These are phyloP conservation scores for Sprattus sprattus DNA, from an alignment of 2,113 vertebrate genomes.

Conservation along the genomic window DNA sequence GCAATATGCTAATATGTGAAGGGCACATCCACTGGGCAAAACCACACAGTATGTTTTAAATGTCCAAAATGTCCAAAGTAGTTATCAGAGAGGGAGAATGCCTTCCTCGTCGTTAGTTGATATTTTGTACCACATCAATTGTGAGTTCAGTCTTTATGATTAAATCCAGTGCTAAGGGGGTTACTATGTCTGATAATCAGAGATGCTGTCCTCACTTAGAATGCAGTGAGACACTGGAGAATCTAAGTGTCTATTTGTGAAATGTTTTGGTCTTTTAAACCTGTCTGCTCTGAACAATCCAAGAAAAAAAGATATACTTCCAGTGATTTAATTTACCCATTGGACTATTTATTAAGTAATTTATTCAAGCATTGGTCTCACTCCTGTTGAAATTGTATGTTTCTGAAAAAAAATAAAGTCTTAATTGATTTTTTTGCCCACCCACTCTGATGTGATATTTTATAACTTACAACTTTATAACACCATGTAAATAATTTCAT, in stretches of 20 bases:
- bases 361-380: slow-evolving; percentile 59
- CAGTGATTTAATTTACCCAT: slow-evolving; percentile 47
- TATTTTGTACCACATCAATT: neutral
- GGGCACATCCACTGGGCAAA: slow-evolving; percentile 45
- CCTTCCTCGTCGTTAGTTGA: neutral
- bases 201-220: slow-evolving; percentile 24
- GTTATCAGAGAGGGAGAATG: slow-evolving; percentile 12
- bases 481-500: neutral
- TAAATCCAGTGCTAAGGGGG: neutral
- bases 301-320: slow-evolving; percentile 10
- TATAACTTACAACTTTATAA: neutral
- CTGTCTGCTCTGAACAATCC: neutral
- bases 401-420: slow-evolving; percentile 73
- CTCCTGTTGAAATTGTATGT: slow-evolving; percentile 59
- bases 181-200: slow-evolving; percentile 43
- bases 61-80: neutral
- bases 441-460: slow-evolving; percentile 17
- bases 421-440: slow-evolving; percentile 72
- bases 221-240: slow-evolving; percentile 29
- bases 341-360: slow-evolving; percentile 67
- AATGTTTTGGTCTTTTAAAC: neutral
- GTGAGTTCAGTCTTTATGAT: neutral
- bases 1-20: slow-evolving; percentile 47
- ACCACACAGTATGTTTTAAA: slow-evolving; percentile 18
- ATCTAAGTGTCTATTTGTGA: slow-evolving; percentile 20